Evolutionary conservation across 2,888 invertebrate genomes (phyloP), one percentile per base, ranked within the genome.

Genomic region (Leptothorax acervorum): DNA sequence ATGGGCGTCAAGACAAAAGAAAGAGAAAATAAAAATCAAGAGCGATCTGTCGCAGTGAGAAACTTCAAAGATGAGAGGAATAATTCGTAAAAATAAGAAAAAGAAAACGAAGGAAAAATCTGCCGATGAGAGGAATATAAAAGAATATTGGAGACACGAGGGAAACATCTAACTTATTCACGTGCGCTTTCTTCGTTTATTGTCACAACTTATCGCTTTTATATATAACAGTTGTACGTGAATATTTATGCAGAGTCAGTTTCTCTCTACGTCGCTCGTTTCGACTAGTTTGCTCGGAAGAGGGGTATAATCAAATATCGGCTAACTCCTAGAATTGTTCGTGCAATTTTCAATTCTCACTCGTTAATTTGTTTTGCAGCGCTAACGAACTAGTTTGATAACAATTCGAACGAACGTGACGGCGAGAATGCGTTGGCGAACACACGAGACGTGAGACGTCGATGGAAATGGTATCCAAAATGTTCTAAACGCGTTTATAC

Each of bases 121-220:
- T 68, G 31, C 11, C 45, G 78, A 78, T 45, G 42, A 28, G 42
- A 28, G 28, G 31, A 18, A 57, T 57, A 35, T 71, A 57, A 45
- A 39, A 71, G 42, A 57, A 8, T 11, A 15, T 51, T 18, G 63
- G 28, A 31, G 2, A n/a, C 42, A 66, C 65, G 35, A 55, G 12
- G 42, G 23, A 23, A 18, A 65, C 12, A 45, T 60, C 71, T 68
- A 23, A 75, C 71, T 70, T 66, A 55, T 87, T 60, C 11, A 86
- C 86, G 71, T 85, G 84, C 78, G 83, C 75, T 86, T 82, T 79
- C 84, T 82, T 86, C 75, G 73, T 88, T 88, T 89, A 89, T 89
- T 89, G 82, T 82, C 83, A 86, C 82, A 86, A 70, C 63, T 75
- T 60, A 45, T 79, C 35, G 82, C 57, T 87, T 71, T 48, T 60